Evolutionary conservation across 2,888 invertebrate species (phyloP).

Genomic region (Dione vanillae): DNA sequence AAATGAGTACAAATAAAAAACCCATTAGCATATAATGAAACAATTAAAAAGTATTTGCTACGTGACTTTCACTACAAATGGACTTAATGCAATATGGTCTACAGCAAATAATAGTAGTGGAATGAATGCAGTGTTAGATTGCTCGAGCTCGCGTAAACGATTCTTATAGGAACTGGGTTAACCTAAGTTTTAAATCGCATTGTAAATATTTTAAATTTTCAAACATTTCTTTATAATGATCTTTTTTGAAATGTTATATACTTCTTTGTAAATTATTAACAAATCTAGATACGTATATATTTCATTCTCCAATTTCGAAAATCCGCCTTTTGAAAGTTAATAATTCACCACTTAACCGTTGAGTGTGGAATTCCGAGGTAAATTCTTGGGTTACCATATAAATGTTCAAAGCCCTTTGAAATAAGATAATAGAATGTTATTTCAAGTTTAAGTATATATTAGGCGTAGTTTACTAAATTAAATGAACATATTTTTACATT

Average conservation of each 20-base stretch:
- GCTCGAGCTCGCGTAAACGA: conserved; percentile 37
- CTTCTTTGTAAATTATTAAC: no score
- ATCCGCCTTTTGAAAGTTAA: no score
- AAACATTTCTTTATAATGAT: no score
- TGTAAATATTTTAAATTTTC: conserved; percentile 8
- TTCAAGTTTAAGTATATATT: no score
- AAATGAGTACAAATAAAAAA: conserved; percentile 4
- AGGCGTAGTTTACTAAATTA: no score
- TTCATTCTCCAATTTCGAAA: no score
- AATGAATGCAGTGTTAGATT: conserved; percentile 40
- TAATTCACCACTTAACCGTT: neutral
- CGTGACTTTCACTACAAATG: conserved; percentile 43
- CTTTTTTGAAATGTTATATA: no score
- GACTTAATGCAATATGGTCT: conserved; percentile 44
- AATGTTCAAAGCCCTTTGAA: conserved; percentile 5
- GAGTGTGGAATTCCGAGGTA: conserved; percentile 7
- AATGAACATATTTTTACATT: no score
- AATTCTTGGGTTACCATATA: conserved; percentile 7
- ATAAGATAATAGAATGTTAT: neutral
- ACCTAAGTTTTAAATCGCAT: conserved; percentile 28
- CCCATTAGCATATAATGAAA: conserved; percentile 38
- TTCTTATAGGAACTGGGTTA: conserved; percentile 35
- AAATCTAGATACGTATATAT: no score
- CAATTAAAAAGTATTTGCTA: conserved; percentile 44
- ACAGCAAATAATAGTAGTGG: conserved; percentile 41